Conservation (phyloP, 2,113 vertebrate species). For the Rhea americana region DNA sequence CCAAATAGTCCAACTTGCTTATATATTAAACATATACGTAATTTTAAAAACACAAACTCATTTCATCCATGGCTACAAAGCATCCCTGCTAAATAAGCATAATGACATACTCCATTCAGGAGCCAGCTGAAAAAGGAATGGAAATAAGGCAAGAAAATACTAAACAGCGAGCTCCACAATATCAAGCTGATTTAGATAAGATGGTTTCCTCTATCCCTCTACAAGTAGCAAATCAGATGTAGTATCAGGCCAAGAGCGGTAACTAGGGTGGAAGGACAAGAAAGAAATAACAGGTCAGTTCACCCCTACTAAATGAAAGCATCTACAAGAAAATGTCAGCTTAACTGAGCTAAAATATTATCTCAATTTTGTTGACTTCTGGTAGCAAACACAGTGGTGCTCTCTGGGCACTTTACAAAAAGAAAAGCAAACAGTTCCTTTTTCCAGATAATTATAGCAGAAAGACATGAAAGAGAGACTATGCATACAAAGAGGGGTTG, state of each 20-base stretch:
- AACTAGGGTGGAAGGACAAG: conserved; percentile 12
- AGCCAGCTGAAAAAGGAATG: not conserved
- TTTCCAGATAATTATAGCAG: not conserved
- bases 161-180: not conserved
- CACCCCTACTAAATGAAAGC: not conserved
- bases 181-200: not conserved
- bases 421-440: not conserved
- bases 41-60: conserved; percentile 11
- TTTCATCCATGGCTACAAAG: not conserved
- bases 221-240: conserved; percentile 12
- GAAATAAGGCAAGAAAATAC: not conserved
- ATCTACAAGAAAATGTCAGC: not conserved
- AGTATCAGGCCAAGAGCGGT: not conserved
- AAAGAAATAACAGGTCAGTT: conserved; percentile 18
- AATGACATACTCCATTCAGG: not conserved
- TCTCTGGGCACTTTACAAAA: not conserved
- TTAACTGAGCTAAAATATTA: conserved; percentile 1
- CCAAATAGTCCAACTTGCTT: not conserved
- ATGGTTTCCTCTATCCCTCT: conserved; percentile 1
- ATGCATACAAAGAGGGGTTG: not conserved
- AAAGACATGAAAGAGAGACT: not conserved
- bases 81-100: not conserved
- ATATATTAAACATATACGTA: not conserved
- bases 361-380: not conserved
- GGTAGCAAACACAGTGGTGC: not conserved